These are phyloP conservation scores for Rhagoletis zephyria DNA, from an alignment of 1,140 invertebrate genomes.

Conservation along the genomic window DNA sequence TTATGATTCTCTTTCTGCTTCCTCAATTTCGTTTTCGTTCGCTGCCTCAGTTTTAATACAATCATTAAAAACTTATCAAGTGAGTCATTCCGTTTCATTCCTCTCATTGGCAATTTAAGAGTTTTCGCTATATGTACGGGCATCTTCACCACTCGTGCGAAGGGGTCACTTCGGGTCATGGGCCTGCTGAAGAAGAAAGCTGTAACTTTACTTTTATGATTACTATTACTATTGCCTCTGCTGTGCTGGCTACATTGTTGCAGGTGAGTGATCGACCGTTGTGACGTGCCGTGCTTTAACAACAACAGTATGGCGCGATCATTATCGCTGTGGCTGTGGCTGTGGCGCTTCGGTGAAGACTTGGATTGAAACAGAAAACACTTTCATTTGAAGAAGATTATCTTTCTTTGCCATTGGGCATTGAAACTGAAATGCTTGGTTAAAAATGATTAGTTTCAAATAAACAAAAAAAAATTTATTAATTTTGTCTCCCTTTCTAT, in stretches of 20 bases:
- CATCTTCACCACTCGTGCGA: neutral
- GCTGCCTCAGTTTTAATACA: constrained; percentile 2
- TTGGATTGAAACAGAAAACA: constrained; percentile 35
- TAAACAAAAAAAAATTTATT: too few species aligned
- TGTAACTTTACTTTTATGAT: neutral
- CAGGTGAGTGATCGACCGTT: constrained; percentile 17
- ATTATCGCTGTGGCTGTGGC: neutral
- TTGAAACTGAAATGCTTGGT: neutral
- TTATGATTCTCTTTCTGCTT: neutral
- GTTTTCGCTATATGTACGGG: neutral
- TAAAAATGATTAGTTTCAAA: too few species aligned
- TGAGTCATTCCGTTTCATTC: constrained; percentile 8
- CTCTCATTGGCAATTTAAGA: constrained; percentile 13
- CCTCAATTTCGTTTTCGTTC: constrained; percentile 35
- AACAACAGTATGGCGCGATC: neutral
- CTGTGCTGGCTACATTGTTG: neutral
- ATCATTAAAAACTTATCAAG: constrained; percentile 41
- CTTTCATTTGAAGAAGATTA: constrained; percentile 10
- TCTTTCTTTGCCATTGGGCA: neutral
- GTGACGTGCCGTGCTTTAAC: constrained; percentile 18
- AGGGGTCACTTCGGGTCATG: constrained; percentile 20
- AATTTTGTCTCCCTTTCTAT: too few species aligned
- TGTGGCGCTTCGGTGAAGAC: neutral
- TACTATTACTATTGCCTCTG: neutral
- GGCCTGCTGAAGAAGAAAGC: constrained; percentile 44